phyloP scores from a whole-genome alignment of 2,888 invertebrate species.

The Macrophya annulata region DNA sequence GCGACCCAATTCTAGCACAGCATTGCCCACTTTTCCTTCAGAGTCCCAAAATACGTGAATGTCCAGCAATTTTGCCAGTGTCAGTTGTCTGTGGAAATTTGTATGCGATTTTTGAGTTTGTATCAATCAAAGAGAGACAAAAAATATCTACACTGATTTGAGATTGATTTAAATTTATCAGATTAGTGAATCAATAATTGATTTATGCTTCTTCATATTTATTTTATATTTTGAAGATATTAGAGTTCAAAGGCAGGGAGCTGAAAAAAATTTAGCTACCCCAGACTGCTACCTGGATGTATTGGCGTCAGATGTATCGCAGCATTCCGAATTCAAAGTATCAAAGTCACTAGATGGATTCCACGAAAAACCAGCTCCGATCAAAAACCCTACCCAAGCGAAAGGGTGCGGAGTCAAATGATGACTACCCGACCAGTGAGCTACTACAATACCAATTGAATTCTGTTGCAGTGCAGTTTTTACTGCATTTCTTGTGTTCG shows the following conservation, averaged over 20 bases:
- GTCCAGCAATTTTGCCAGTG: constrained; percentile 81
- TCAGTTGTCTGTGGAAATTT: constrained; percentile 64
- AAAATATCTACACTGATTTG: not conserved
- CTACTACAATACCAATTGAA: constrained; percentile 81
- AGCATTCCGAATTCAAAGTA: constrained; percentile 70
- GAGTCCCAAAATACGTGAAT: constrained; percentile 81
- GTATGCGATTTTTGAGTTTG: not conserved
- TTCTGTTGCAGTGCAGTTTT: constrained; percentile 80
- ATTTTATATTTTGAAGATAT: not conserved
- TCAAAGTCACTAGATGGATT: constrained; percentile 80
- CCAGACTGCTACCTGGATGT: constrained; percentile 66
- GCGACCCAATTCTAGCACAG: constrained; percentile 82
- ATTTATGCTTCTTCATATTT: not conserved
- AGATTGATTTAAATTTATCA: not conserved
- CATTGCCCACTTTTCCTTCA: constrained; percentile 80
- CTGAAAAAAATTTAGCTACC: constrained; percentile 19
- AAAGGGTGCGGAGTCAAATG: constrained; percentile 83
- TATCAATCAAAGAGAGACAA: not conserved
- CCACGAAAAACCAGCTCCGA: constrained; percentile 83
- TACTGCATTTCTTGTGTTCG: constrained; percentile 82
- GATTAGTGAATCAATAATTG: not conserved
- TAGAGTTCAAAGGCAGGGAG: not conserved
- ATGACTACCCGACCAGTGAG: constrained; percentile 83
- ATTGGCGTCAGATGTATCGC: constrained; percentile 70
- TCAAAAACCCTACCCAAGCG: constrained; percentile 83